Conservation (phyloP, 2,113 vertebrate genomes). For the Epinephelus lanceolatus region DNA sequence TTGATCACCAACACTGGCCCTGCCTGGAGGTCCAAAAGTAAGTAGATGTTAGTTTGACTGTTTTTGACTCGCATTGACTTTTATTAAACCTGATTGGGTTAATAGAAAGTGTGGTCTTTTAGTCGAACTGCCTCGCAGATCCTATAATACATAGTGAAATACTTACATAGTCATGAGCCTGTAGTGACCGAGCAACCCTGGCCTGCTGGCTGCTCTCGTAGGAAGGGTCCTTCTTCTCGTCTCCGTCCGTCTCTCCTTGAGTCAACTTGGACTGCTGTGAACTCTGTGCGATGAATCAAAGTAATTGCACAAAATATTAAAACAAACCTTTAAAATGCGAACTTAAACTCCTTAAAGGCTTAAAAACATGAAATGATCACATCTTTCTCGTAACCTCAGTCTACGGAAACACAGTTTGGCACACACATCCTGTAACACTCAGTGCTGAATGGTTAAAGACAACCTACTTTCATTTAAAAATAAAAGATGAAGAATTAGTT, state of each 20-base stretch:
- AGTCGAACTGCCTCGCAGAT: neutral
- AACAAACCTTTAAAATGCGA: neutral
- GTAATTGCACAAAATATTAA: neutral
- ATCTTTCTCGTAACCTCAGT: neutral
- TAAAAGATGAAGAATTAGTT: too few species aligned
- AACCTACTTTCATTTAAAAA: too few species aligned
- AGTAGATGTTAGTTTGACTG: neutral
- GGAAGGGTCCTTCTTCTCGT: constrained; percentile 67
- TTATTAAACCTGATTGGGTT: neutral
- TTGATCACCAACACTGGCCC: constrained; percentile 79
- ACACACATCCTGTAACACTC: neutral
- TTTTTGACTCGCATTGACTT: neutral
- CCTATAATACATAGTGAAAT: neutral
- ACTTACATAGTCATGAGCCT: constrained; percentile 85
- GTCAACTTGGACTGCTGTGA: constrained; percentile 67
- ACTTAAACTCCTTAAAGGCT: neutral
- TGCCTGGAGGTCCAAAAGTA: constrained; percentile 77
- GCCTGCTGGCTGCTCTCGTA: constrained; percentile 59
- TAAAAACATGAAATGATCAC: too few species aligned
- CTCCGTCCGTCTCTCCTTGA: constrained; percentile 62
- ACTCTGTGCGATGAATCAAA: constrained; percentile 64
- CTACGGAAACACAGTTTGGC: neutral
- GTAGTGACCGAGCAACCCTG: constrained; percentile 84
- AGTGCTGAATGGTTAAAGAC: too few species aligned
- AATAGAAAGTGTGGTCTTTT: neutral